Evolutionary conservation across 1,140 invertebrate genomes (phyloP).

Genomic region (Drosophila nannoptera): DNA sequence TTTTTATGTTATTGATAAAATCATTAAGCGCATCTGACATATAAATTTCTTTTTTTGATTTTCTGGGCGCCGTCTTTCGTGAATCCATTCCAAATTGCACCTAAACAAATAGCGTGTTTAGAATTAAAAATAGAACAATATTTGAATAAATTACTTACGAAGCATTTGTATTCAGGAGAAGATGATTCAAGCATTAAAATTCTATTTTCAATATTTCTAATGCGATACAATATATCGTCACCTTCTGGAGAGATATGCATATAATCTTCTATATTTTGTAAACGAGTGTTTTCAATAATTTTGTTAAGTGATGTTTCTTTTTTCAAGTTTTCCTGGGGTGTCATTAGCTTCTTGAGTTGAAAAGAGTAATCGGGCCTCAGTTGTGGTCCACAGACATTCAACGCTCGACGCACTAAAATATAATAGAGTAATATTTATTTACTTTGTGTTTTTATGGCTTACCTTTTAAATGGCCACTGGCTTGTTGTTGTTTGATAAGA

Average conservation of each 20-base stretch:
- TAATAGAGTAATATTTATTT: slow-evolving; percentile 4
- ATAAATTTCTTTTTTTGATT: slow-evolving; percentile 23
- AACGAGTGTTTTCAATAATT: slow-evolving; percentile 31
- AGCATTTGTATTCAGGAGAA: slow-evolving; percentile 85
- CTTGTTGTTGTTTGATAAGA: slow-evolving; percentile 83
- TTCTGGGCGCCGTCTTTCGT: neutral
- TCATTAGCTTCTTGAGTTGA: slow-evolving; percentile 67
- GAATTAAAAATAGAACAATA: neutral
- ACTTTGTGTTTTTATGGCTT: slow-evolving; percentile 12
- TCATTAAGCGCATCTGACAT: slow-evolving; percentile 9
- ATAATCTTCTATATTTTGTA: slow-evolving; percentile 53
- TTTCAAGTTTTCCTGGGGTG: slow-evolving; percentile 80
- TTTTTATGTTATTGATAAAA: slow-evolving; percentile 21
- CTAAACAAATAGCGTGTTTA: slow-evolving; percentile 21
- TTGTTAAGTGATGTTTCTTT: neutral
- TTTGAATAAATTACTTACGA: slow-evolving; percentile 79
- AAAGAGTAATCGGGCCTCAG: slow-evolving; percentile 71
- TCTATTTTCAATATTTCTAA: slow-evolving; percentile 85
- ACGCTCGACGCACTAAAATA: slow-evolving; percentile 79
- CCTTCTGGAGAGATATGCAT: slow-evolving; percentile 71
- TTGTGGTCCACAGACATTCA: slow-evolving; percentile 83
- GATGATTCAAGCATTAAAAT: slow-evolving; percentile 84
- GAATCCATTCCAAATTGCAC: slow-evolving; percentile 23
- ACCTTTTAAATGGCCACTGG: slow-evolving; percentile 86
- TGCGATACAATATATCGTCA: slow-evolving; percentile 82